Evolutionary conservation across 2,888 invertebrate species (phyloP).

Genomic region (Tribolium freemani): DNA sequence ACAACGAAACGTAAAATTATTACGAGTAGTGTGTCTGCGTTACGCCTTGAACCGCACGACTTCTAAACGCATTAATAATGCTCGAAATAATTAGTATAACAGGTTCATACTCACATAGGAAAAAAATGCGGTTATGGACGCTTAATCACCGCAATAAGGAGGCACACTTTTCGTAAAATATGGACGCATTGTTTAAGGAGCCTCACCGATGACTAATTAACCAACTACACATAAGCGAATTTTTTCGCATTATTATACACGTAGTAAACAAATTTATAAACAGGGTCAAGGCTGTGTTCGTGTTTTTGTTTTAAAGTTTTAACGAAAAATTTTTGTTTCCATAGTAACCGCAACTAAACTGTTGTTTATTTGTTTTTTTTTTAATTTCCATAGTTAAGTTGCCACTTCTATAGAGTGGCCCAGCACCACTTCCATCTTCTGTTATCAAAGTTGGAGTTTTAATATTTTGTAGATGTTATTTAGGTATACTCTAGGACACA

Average conservation of each 20-base stretch:
- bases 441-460: too few species aligned
- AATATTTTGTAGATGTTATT: too few species aligned
- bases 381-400: too few species aligned
- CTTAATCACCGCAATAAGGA: conserved; percentile 25
- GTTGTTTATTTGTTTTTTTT: too few species aligned
- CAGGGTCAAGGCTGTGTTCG: not conserved
- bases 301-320: too few species aligned
- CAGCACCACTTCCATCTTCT: too few species aligned
- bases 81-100: conserved; percentile 34
- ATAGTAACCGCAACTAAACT: too few species aligned
- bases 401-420: too few species aligned
- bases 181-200: not conserved
- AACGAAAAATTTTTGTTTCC: too few species aligned
- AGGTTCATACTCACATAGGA: conserved; percentile 32
- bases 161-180: conserved; percentile 3
- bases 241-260: not conserved
- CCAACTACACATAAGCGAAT: not conserved
- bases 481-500: too few species aligned
- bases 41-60: not conserved
- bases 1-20: not conserved
- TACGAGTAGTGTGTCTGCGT: not conserved
- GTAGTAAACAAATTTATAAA: not conserved
- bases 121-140: conserved; percentile 27
- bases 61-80: conserved; percentile 6
- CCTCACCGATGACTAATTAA: not conserved